A percentile compares a stretch with the other conserved stretches of the same genome.
Evolutionary conservation across 23 tunicate genomes (phyloP).

Genomic region (Trididemnum miniatum): DNA sequence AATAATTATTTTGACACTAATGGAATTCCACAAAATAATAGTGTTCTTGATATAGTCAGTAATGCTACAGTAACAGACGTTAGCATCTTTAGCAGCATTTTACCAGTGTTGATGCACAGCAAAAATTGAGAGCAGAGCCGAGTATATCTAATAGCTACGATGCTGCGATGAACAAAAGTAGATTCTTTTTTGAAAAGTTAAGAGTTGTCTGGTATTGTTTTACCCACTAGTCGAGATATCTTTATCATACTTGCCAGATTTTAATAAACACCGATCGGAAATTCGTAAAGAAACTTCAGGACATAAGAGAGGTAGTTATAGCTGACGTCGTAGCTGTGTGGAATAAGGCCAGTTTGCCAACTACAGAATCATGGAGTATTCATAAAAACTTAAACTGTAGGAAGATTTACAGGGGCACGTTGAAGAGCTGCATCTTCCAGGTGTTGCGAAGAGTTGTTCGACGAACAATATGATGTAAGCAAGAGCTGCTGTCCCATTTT

Average conservation of each 20-base stretch:
- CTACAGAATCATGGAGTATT: background rate
- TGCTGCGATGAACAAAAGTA: too few species aligned
- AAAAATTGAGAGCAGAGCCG: too few species aligned
- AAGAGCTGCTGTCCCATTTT: background rate
- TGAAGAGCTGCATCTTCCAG: background rate
- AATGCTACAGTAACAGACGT: too few species aligned
- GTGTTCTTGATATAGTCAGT: too few species aligned
- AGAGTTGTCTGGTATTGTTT: background rate
- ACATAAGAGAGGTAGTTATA: background rate
- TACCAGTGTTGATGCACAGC: too few species aligned
- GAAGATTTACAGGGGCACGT: background rate
- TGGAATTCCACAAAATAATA: too few species aligned
- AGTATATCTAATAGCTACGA: too few species aligned
- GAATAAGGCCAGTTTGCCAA: too few species aligned
- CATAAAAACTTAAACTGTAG: background rate
- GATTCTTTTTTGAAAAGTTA: too few species aligned
- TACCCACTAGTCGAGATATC: background rate
- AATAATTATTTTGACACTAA: too few species aligned
- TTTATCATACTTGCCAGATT: background rate
- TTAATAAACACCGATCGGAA: background rate
- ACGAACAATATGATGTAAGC: background rate
- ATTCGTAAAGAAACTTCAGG: background rate
- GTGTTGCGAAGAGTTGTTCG: background rate
- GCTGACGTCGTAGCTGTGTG: too few species aligned
- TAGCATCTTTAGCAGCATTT: too few species aligned